Conservation (phyloP, 2,113 vertebrate genomes). For the Acanthochromis polyacanthus region DNA sequence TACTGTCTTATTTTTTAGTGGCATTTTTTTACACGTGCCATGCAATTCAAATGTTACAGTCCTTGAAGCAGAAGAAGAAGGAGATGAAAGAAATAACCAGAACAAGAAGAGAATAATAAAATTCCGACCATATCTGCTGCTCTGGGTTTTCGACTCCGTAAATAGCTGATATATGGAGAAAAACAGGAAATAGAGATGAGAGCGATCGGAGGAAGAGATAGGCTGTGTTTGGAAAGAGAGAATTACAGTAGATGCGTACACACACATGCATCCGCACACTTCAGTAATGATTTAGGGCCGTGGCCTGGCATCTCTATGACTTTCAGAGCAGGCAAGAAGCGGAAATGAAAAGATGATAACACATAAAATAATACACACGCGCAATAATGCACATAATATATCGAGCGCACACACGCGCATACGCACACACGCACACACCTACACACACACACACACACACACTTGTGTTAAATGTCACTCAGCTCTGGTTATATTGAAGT, state of each 20-base stretch:
- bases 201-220: slow-evolving; percentile 57
- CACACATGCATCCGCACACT: slow-evolving; percentile 22
- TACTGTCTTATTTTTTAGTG: not conserved
- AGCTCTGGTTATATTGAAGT: slow-evolving; percentile 65
- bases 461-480: slow-evolving; percentile 72
- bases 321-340: slow-evolving; percentile 65
- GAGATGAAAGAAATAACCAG: slow-evolving; percentile 22
- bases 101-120: slow-evolving; percentile 54
- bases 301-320: slow-evolving; percentile 55
- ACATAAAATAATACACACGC: slow-evolving; percentile 53
- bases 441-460: slow-evolving; percentile 27
- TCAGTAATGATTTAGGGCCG: slow-evolving; percentile 53
- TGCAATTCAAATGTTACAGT: slow-evolving; percentile 11
- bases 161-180: slow-evolving; percentile 70
- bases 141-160: slow-evolving; percentile 49
- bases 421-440: not conserved
- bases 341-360: slow-evolving; percentile 76
- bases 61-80: slow-evolving; percentile 1
- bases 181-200: slow-evolving; percentile 73
- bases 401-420: slow-evolving; percentile 25
- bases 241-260: slow-evolving; percentile 47
- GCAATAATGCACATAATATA: not conserved
- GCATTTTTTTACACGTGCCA: slow-evolving; percentile 12
- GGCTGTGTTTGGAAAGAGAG: slow-evolving; percentile 51
- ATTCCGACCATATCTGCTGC: slow-evolving; percentile 43